Evolutionary conservation across 2,888 invertebrate genomes (phyloP).

Genomic region (Acleris sparsana): DNA sequence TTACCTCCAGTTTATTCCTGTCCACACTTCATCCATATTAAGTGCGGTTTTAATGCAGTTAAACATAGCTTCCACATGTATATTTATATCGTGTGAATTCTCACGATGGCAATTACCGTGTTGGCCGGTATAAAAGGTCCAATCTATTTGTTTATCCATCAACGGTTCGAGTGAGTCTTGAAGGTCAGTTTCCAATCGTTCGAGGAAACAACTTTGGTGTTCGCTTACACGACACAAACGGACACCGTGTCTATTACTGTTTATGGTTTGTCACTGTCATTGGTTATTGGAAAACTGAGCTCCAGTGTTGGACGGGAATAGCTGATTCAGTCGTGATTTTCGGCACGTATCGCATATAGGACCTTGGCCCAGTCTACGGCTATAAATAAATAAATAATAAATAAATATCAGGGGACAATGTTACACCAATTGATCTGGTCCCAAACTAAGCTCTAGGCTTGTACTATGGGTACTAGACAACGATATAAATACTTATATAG

Average conservation of each 20-base stretch:
- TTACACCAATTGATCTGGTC: too few relatives aligned
- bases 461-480: too few relatives aligned
- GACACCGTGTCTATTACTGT: slow-evolving; percentile 15
- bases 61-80: slow-evolving; percentile 6
- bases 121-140: slow-evolving; percentile 46
- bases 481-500: too few relatives aligned
- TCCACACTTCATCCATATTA: not conserved
- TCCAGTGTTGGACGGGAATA: slow-evolving; percentile 14
- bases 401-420: too few relatives aligned
- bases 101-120: slow-evolving; percentile 31
- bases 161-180: slow-evolving; percentile 26
- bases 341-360: slow-evolving; percentile 47
- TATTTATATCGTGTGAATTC: slow-evolving; percentile 29
- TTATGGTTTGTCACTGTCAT: slow-evolving; percentile 1
- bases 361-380: slow-evolving; percentile 52
- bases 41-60: not conserved
- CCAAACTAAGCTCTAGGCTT: too few relatives aligned
- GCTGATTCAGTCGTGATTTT: slow-evolving; percentile 42
- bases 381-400: too few relatives aligned
- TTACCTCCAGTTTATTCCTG: too few relatives aligned
- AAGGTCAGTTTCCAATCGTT: slow-evolving; percentile 32
- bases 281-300: slow-evolving; percentile 18
- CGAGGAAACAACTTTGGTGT: slow-evolving; percentile 21
- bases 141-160: slow-evolving; percentile 54
- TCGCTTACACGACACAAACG: not conserved